These are phyloP conservation scores for Scophthalmus maximus DNA, from an alignment of 2,113 vertebrate species.

Conservation along the genomic window DNA sequence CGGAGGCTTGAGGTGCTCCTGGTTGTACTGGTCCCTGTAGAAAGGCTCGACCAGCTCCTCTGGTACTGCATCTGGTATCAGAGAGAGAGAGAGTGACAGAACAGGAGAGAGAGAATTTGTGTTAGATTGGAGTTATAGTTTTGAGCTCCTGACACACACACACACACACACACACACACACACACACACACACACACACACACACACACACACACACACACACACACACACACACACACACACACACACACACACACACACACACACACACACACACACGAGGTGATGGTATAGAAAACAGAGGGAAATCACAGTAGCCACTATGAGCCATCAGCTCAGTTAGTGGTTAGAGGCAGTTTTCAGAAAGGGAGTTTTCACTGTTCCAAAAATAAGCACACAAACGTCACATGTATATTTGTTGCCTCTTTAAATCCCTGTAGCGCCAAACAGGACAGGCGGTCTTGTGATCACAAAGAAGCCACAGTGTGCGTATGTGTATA, in stretches of 20 bases:
- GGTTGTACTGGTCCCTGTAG: constrained; percentile 97
- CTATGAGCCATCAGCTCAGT: neutral
- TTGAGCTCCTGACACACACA: too few relatives aligned
- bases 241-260: neutral
- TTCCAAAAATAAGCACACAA: neutral
- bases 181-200: too few relatives aligned
- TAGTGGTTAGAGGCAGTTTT: neutral
- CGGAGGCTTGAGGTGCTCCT: constrained; percentile 97
- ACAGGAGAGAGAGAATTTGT: neutral
- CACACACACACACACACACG: neutral
- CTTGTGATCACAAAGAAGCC: constrained; percentile 19
- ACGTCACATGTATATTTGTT: neutral
- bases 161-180: too few relatives aligned
- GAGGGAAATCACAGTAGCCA: neutral
- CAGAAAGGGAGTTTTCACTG: neutral
- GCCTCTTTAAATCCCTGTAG: neutral
- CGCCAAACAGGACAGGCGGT: neutral
- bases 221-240: too few relatives aligned
- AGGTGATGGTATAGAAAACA: neutral
- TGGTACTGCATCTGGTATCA: constrained; percentile 89
- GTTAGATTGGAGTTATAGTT: too few relatives aligned
- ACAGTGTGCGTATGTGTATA: constrained; percentile 1
- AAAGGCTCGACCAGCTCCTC: constrained; percentile 92
- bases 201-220: too few relatives aligned
- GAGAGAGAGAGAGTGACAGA: constrained; percentile 5